These are phyloP conservation scores for Lepidochrysops patricia DNA, from an alignment of 2,888 invertebrate species.

Conservation along the genomic window DNA sequence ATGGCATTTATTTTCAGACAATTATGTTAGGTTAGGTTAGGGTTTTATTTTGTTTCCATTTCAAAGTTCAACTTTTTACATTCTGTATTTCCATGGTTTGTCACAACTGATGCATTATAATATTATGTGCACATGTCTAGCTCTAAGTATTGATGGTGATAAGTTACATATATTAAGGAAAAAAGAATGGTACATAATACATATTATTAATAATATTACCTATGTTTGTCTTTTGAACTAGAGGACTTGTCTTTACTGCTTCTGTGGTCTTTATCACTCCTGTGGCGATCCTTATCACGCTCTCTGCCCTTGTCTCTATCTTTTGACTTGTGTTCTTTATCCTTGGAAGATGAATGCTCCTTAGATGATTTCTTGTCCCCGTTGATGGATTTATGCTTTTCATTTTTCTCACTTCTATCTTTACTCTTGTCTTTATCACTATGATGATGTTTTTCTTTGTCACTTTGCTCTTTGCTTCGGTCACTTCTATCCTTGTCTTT, in stretches of 20 bases:
- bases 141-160: background rate
- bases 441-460: constrained; percentile 35
- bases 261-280: constrained; percentile 53
- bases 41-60: too few relatives aligned
- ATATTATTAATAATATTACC: constrained; percentile 34
- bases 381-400: constrained; percentile 36
- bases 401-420: constrained; percentile 29
- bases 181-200: background rate
- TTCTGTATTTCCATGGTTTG: too few relatives aligned
- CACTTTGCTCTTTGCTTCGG: constrained; percentile 54
- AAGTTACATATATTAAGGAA: background rate
- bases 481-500: constrained; percentile 35
- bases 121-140: too few relatives aligned
- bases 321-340: constrained; percentile 65
- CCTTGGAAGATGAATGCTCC: constrained; percentile 50
- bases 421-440: constrained; percentile 57
- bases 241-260: constrained; percentile 62
- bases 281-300: constrained; percentile 38
- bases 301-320: constrained; percentile 34
- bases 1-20: too few relatives aligned
- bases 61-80: too few relatives aligned
- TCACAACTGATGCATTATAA: too few relatives aligned
- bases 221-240: constrained; percentile 75
- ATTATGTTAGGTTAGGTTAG: too few relatives aligned
- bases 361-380: constrained; percentile 45